Base-by-base conservation (phyloP, 1,140 invertebrate genomes). In the Brachionus rotundiformis region DNA sequence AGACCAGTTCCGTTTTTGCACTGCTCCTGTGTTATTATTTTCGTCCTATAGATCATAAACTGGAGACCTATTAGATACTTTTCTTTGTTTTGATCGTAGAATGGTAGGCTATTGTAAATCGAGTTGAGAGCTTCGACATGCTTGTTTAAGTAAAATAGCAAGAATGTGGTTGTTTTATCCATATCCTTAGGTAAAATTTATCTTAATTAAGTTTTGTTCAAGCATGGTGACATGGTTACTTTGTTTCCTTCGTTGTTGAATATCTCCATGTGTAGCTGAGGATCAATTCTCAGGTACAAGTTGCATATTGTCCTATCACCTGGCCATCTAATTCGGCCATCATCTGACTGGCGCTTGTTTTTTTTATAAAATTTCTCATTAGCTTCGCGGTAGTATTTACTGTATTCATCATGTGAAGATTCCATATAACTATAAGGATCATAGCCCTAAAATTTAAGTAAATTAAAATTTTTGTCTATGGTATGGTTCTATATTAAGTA, bases 221-320 rank as follows among this genome's bases (percentile, higher is more conserved):
- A n/a, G n/a, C n/a, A n/a, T n/a, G n/a, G n/a, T n/a, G n/a, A n/a
- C n/a, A n/a, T 41, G 39, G 19, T 23, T 44, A 63, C 61, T 23
- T 71, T 73, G 36, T 71, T 63, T 44, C 81, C 81, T 82, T 82
- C 81, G 16, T 82, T 82, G 13, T 82, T 47, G 36, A 71, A 82
- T 39, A 82, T 59, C 16, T 71, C 81, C 10, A 25, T 68, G 11
- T 44, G 54, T 13, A 82, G 31, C n/a, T 47, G 41, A 3, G 61
- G 63, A 59, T 82, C 81, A n/a, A 73, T 44, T 71, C 81, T 27
- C 11, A 82, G 10, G 25, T 82, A 82, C 4, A 82, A n/a, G 49
- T 82, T 65, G 10, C 81, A 82, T 23, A 63, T 65, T 16, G 81
- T 71, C 13, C 41, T 19, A 3, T 82, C 49, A 29, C 31, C 31